Evolutionary conservation across 2,797 vertebrate species (phyloP).

Genomic region (Pipistrellus pipistrellus): DNA sequence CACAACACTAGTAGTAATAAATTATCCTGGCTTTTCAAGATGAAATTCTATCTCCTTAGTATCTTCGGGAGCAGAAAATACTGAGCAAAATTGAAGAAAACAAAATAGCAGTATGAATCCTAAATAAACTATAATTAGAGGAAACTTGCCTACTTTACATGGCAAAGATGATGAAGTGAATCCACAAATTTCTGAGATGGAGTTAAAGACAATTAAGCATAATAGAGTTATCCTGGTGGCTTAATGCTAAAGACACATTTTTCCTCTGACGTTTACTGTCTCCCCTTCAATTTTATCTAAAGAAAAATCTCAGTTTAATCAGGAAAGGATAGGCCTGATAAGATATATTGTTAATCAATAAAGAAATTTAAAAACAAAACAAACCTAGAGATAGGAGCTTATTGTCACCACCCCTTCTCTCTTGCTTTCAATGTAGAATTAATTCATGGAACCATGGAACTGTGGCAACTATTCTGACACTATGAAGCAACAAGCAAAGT

Average conservation of each 20-base stretch:
- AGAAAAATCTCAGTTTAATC: conserved; percentile 50
- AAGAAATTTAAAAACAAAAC: not conserved
- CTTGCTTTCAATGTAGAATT: not conserved
- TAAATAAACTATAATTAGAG: not conserved
- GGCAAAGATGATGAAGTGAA: conserved; percentile 21
- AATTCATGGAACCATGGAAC: not conserved
- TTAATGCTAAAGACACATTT: not conserved
- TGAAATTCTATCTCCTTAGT: conserved; percentile 69
- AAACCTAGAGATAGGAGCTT: not conserved
- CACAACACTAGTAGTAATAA: conserved; percentile 84
- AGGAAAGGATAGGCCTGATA: not conserved
- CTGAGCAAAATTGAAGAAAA: conserved; percentile 42
- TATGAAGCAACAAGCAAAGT: not conserved
- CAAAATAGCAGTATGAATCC: not conserved
- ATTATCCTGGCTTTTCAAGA: conserved; percentile 82
- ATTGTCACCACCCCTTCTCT: not conserved
- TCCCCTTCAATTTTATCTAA: conserved; percentile 38
- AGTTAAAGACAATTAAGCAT: conserved; percentile 47
- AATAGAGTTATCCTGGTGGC: not conserved
- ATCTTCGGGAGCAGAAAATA: conserved; percentile 62
- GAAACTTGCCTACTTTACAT: not conserved
- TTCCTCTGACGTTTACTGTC: not conserved
- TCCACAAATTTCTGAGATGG: not conserved
- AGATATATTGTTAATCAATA: conserved; percentile 16
- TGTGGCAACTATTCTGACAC: not conserved